Evolutionary conservation across 2,113 vertebrate species (phyloP).

Genomic region (Urocolius indicus): DNA sequence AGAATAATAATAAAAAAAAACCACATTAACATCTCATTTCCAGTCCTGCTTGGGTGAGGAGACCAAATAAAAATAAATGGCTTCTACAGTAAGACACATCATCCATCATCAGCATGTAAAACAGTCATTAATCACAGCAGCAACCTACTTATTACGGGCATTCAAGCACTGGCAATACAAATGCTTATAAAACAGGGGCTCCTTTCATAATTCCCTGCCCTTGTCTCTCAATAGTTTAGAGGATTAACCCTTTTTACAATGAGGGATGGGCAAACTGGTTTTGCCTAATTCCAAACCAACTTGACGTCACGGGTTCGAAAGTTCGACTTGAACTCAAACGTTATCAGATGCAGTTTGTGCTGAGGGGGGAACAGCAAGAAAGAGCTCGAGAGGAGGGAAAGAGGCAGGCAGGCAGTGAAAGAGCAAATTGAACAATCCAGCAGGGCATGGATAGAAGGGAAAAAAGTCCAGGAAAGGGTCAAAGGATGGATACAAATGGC

Average conservation of each 20-base stretch:
- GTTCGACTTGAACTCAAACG: constrained; percentile 29
- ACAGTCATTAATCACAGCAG: constrained; percentile 14
- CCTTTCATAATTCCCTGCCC: constrained; percentile 48
- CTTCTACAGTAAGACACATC: constrained; percentile 24
- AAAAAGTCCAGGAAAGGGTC: background rate
- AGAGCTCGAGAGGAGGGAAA: background rate
- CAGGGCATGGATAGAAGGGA: background rate
- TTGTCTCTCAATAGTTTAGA: constrained; percentile 45
- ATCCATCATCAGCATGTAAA: constrained; percentile 18
- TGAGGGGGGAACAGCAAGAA: background rate
- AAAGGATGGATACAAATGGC: background rate
- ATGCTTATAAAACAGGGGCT: constrained; percentile 42
- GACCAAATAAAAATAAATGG: constrained; percentile 32
- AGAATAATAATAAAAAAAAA: constrained; percentile 4
- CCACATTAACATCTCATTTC: background rate
- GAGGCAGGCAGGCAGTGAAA: background rate
- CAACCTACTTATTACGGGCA: constrained; percentile 58
- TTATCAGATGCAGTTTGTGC: background rate
- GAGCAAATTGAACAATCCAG: background rate
- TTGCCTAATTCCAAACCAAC: constrained; percentile 63
- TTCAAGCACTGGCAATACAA: constrained; percentile 44
- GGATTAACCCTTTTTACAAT: constrained; percentile 68
- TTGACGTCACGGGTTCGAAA: constrained; percentile 58
- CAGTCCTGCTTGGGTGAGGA: constrained; percentile 33
- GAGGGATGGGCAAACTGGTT: constrained; percentile 64